Evolutionary conservation across 2,888 invertebrate genomes (phyloP).

Genomic region (Timema podura): DNA sequence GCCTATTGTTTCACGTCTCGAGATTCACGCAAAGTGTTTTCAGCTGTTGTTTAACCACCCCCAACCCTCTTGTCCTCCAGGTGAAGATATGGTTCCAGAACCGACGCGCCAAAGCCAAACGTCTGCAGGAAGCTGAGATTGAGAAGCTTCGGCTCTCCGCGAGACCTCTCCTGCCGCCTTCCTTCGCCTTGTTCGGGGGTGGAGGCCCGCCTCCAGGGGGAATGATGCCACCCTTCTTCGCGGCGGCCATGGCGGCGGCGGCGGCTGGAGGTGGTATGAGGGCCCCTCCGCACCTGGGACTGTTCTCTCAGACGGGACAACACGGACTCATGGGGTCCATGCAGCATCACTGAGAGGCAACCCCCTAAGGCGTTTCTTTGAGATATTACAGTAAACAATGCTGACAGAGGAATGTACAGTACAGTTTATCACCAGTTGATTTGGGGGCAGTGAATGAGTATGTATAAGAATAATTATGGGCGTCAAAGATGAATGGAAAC

Average conservation of each 20-base stretch:
- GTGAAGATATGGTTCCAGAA: conserved; percentile 95
- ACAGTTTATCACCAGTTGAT: too few relatives aligned
- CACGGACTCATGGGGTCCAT: conserved; percentile 23
- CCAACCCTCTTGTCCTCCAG: conserved; percentile 50
- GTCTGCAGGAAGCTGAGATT: conserved; percentile 92
- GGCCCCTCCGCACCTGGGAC: conserved; percentile 15
- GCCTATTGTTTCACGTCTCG: conserved; percentile 18
- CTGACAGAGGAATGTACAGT: too few relatives aligned
- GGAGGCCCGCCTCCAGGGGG: conserved; percentile 38
- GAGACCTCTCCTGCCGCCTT: conserved; percentile 52
- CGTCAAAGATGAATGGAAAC: too few relatives aligned
- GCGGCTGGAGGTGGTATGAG: conserved; percentile 46
- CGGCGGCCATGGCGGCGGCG: conserved; percentile 56
- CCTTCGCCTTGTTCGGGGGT: conserved; percentile 45
- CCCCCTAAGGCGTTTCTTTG: too few relatives aligned
- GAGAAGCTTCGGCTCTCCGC: conserved; percentile 78
- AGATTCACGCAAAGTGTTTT: not conserved
- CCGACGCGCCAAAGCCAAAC: conserved; percentile 90
- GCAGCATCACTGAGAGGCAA: conserved; percentile 17
- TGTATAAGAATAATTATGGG: too few relatives aligned
- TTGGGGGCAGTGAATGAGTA: too few relatives aligned
- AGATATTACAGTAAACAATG: too few relatives aligned
- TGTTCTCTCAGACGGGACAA: conserved; percentile 11
- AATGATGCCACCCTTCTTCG: conserved; percentile 59
- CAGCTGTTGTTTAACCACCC: not conserved